A percentile compares a stretch with the other conserved stretches of the same genome.
phyloP scores from a whole-genome alignment of 2,797 vertebrate genomes.

The Poecilia picta region DNA sequence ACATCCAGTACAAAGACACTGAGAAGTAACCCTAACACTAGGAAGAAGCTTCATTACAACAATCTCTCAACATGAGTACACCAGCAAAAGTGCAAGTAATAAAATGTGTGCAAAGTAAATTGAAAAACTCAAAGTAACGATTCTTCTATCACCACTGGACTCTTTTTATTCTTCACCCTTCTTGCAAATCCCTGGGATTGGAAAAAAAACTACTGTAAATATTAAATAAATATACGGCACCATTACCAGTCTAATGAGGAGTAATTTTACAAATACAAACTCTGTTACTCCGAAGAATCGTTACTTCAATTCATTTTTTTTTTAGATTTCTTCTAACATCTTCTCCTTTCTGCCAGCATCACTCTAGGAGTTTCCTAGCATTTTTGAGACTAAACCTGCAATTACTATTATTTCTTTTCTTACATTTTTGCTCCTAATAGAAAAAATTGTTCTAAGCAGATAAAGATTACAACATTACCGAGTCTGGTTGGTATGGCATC shows the following conservation, averaged over 20 bases:
- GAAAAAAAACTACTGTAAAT: not conserved
- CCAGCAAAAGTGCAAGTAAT: not conserved
- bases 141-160: not conserved
- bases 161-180: not conserved
- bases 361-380: not conserved
- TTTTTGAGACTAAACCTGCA: not conserved
- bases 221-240: not conserved
- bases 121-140: not conserved
- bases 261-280: not conserved
- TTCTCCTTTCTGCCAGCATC: not conserved
- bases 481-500: not conserved
- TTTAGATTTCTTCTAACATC: not conserved
- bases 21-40: not conserved
- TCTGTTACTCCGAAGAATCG: not conserved
- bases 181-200: not conserved
- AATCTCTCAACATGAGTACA: not conserved
- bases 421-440: not conserved
- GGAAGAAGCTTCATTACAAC: not conserved
- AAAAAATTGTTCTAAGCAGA: not conserved
- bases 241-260: not conserved
- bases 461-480: not conserved
- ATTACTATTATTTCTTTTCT: not conserved
- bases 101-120: not conserved
- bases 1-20: not conserved
- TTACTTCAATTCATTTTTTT: not conserved